Percentiles rank a stretch among this genome's conserved stretches.
Evolutionary conservation across 2,113 vertebrate species (phyloP).

Genomic region (Phaethornis superciliosus): DNA sequence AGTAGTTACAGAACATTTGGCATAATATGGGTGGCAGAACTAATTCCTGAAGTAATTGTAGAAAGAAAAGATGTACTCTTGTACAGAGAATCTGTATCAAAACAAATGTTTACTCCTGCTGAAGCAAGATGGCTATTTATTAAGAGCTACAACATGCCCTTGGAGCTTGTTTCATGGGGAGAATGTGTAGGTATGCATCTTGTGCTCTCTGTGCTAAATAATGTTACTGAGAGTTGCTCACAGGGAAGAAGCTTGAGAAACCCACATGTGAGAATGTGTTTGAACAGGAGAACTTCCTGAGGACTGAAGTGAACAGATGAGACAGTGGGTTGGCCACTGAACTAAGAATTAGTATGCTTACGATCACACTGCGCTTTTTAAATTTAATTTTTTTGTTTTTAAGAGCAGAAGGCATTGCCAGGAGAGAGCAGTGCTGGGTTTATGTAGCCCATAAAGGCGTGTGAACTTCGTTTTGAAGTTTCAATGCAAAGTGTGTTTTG

Average conservation of each 20-base stretch:
- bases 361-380: not conserved
- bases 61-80: not conserved
- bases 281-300: not conserved
- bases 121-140: not conserved
- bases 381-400: not conserved
- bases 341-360: not conserved
- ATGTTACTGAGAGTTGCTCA: not conserved
- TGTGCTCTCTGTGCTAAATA: not conserved
- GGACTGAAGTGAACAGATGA: not conserved
- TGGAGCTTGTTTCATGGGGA: not conserved
- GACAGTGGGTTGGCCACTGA: not conserved
- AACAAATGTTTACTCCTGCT: not conserved
- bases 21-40: not conserved
- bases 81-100: not conserved
- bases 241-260: not conserved
- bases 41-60: not conserved
- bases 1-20: constrained; percentile 27
- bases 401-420: not conserved
- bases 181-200: not conserved
- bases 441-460: not conserved
- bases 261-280: not conserved
- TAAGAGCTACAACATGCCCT: fast-evolving
- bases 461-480: not conserved
- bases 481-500: not conserved
- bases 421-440: fast-evolving